A percentile compares a stretch with the other conserved stretches of the same genome.
Conservation (phyloP, 2,113 vertebrate species). For the Brachirus orientalis region DNA sequence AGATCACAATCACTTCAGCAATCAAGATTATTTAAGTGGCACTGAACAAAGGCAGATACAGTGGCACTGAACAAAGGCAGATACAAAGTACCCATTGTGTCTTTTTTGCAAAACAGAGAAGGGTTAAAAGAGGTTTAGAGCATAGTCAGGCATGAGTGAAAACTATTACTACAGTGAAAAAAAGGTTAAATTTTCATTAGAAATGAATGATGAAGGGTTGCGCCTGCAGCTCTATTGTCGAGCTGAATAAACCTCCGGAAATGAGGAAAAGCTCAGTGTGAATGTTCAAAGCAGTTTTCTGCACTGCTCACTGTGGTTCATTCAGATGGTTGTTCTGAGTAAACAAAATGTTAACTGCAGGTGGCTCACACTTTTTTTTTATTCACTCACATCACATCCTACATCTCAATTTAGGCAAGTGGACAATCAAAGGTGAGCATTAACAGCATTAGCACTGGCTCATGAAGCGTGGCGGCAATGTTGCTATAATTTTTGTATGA, state of each 20-base stretch:
- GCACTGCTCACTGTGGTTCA: neutral
- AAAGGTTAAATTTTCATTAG: neutral
- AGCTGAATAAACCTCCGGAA: neutral
- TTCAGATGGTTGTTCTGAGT: neutral
- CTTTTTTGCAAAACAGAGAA: conserved; percentile 1
- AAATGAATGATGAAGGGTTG: neutral
- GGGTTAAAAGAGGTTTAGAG: neutral
- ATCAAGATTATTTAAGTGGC: conserved; percentile 31
- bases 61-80: conserved; percentile 11
- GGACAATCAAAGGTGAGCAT: too few relatives aligned
- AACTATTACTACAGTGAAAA: too few relatives aligned
- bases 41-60: conserved; percentile 30
- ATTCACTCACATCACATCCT: too few relatives aligned
- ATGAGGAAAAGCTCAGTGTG: neutral
- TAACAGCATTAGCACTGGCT: too few relatives aligned
- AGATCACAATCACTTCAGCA: conserved; percentile 25
- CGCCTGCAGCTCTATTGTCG: neutral
- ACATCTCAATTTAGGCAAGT: too few relatives aligned
- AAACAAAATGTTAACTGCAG: neutral
- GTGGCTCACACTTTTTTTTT: neutral
- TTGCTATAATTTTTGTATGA: too few relatives aligned
- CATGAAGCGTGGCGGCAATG: too few relatives aligned
- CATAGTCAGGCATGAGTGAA: neutral
- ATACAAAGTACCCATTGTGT: too few relatives aligned
- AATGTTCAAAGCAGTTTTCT: neutral